Percentiles rank a stretch among this genome's conserved stretches.
These are phyloP conservation scores for Laterallus jamaicensis DNA, from an alignment of 2,113 vertebrate genomes.

Conservation along the genomic window DNA sequence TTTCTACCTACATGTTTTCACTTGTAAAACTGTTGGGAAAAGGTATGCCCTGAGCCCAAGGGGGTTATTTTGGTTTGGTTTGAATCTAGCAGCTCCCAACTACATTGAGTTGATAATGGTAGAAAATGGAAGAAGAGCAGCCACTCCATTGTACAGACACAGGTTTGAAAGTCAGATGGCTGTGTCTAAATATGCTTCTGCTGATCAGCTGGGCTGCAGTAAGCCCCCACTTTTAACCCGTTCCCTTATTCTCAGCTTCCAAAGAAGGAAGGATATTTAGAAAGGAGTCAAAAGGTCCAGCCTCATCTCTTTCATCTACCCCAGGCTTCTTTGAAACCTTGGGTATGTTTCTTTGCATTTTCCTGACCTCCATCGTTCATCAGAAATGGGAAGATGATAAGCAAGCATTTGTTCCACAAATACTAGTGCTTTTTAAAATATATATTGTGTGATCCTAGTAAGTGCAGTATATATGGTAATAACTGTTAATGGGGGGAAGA, in stretches of 20 bases:
- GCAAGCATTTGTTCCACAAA: neutral
- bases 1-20: neutral
- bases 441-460: neutral
- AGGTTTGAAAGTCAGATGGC: neutral
- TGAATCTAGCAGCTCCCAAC: neutral
- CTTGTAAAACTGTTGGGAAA: slow-evolving; percentile 26
- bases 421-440: neutral
- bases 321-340: neutral
- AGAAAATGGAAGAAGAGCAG: neutral
- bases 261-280: neutral
- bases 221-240: neutral
- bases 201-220: neutral
- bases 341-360: neutral
- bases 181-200: neutral
- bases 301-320: neutral
- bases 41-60: neutral
- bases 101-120: neutral
- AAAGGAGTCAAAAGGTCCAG: neutral
- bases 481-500: neutral
- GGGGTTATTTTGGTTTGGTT: neutral
- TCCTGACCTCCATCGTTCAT: fast-evolving
- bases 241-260: neutral
- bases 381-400: neutral
- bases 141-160: neutral
- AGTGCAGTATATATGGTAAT: neutral